These are phyloP conservation scores for Pomatostomus ruficeps DNA, from an alignment of 2,113 vertebrate genomes.

Conservation along the genomic window DNA sequence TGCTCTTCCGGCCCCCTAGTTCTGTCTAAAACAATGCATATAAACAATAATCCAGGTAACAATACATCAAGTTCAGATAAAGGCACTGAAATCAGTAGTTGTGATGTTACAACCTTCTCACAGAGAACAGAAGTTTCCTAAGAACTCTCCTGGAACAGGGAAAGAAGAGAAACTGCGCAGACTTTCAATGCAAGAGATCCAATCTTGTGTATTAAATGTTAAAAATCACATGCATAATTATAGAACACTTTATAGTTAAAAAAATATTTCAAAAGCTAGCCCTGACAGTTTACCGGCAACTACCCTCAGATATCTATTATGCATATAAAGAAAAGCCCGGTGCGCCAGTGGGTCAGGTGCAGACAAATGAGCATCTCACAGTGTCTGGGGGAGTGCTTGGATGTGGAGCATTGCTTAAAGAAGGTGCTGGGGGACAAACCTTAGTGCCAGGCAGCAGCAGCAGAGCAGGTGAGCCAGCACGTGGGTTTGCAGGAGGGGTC, in stretches of 20 bases:
- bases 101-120: slow-evolving; percentile 1
- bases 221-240: slow-evolving; percentile 81
- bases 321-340: no score
- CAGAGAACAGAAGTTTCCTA: background rate
- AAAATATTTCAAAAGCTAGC: slow-evolving; percentile 71
- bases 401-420: no score
- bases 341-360: no score
- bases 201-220: slow-evolving; percentile 79
- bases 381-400: no score
- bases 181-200: slow-evolving; percentile 71
- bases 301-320: background rate
- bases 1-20: background rate
- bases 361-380: no score
- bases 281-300: background rate
- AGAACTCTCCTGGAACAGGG: slow-evolving; percentile 35
- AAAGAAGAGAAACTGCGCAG: slow-evolving; percentile 34
- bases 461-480: no score
- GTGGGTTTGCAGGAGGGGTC: no score
- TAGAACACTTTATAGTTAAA: slow-evolving; percentile 76
- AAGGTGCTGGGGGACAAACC: no score
- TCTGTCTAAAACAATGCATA: background rate
- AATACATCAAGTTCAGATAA: slow-evolving; percentile 25
- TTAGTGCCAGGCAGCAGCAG: no score
- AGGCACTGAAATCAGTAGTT: slow-evolving; percentile 7
- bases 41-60: slow-evolving; percentile 9